Conservation (phyloP, 2,888 invertebrate species). For the Tuberolachnus salignus region DNA sequence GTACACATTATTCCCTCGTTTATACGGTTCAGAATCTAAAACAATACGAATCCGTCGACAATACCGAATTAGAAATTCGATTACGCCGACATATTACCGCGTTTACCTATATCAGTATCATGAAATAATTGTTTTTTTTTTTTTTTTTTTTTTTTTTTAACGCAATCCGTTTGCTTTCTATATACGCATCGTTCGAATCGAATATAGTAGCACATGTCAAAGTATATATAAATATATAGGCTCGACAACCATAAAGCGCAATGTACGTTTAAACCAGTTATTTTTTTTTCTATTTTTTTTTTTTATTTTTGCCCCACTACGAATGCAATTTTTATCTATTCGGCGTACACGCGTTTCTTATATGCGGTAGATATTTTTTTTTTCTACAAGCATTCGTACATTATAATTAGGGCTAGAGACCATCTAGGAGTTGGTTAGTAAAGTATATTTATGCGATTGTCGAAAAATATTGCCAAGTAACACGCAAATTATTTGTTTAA, state of each 20-base stretch:
- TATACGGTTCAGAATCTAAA: too few relatives aligned
- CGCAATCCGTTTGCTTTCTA: conserved; percentile 34
- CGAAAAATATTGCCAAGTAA: too few relatives aligned
- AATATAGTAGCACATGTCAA: background rate
- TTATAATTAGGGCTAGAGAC: too few relatives aligned
- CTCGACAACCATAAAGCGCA: conserved; percentile 39
- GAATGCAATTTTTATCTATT: background rate
- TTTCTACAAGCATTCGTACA: background rate
- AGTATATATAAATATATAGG: background rate
- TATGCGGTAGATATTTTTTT: too few relatives aligned
- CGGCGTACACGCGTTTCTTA: background rate
- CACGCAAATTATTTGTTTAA: too few relatives aligned
- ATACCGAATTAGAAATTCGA: too few relatives aligned
- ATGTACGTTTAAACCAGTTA: conserved; percentile 40
- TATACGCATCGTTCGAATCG: conserved; percentile 2
- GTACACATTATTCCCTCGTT: too few relatives aligned
- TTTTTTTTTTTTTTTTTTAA: conserved; percentile 33
- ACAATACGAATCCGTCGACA: too few relatives aligned
- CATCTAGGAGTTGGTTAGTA: too few relatives aligned
- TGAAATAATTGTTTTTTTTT: conserved; percentile 15
- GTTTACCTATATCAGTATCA: too few relatives aligned
- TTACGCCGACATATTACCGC: too few relatives aligned
- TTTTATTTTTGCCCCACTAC: background rate
- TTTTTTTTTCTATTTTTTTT: conserved; percentile 8
- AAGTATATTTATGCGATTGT: too few relatives aligned